Base-by-base conservation (phyloP, 1,140 invertebrate genomes). In the Macrotrachela quadricornifera region DNA sequence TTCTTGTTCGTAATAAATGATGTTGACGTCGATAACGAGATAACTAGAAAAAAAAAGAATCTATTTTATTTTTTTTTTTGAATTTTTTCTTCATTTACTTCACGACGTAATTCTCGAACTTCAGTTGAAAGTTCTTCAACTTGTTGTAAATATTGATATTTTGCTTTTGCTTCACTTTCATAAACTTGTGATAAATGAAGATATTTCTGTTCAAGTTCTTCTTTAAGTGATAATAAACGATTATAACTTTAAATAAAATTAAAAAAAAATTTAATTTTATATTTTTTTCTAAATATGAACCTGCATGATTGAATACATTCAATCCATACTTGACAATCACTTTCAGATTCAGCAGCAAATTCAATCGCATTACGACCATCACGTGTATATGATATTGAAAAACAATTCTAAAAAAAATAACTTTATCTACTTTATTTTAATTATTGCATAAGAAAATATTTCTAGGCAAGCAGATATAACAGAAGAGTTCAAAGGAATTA, bases 151-250 rank as follows among this genome's bases (percentile, higher is more conserved):
- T 87, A 88, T 65, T 88, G 83, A 81, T 83, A 87, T 63, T 87
- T 86, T 0, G 83, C 82, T 8, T 85, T 88, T 61, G 85, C 78
- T 66, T 90, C 85, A 56, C 81, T 85, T 66, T 91, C 85, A 14
- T 90, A 79, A 18, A 92, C 85, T 69, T 90, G 83, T 46, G 88
- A 74, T 38, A 91, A 73, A 68, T 92, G 85, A 17, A 87, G 69
- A 70, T 92, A 84, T 67, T 90, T 86, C 66, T 90, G 85, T 60
- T 90, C 85, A 58, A 91, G 66, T 67, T 91, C 83, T 65, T 90
- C 84, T 65, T 87, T 87, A 69, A 86, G 81, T 43, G 85, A 75
- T 30, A 86, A 69, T 44, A 87, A 71, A 71, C 88, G 88, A 74
- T 85, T 88, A 74, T 87, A 92, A 63, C 85, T 88, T 68, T 17